phyloP scores from a whole-genome alignment of 1,140 invertebrate species.

The Trypoxylus dichotomus region DNA sequence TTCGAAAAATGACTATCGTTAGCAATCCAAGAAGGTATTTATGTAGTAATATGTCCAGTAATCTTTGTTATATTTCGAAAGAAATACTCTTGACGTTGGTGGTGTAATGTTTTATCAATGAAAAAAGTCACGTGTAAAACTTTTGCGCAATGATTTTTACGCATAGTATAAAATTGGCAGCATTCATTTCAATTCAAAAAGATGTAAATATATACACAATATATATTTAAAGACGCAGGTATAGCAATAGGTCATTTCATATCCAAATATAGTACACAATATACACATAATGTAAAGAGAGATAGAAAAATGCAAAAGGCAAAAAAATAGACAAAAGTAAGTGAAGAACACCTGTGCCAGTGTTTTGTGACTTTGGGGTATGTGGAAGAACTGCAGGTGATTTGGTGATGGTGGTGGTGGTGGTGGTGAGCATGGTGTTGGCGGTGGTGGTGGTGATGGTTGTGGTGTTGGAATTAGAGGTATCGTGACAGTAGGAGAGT shows the following conservation, averaged over 20 bases:
- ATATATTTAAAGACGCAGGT: not conserved
- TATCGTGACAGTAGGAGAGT: constrained; percentile 74
- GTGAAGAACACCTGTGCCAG: constrained; percentile 10
- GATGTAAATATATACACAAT: not conserved
- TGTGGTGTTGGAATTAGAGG: constrained; percentile 52
- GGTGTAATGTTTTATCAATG: too few relatives aligned
- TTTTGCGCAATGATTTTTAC: too few relatives aligned
- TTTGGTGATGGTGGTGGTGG: constrained; percentile 56
- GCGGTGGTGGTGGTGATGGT: constrained; percentile 52
- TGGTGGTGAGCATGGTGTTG: constrained; percentile 58
- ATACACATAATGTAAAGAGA: not conserved
- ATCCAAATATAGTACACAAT: not conserved
- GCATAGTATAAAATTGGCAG: too few relatives aligned
- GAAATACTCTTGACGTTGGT: too few relatives aligned
- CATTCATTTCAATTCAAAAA: not conserved
- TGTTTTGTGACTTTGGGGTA: constrained; percentile 8
- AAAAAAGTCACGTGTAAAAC: too few relatives aligned
- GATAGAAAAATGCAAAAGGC: not conserved
- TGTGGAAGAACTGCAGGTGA: constrained; percentile 41
- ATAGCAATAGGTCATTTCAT: not conserved
- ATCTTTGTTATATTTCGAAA: too few relatives aligned
- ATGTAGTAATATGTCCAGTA: too few relatives aligned
- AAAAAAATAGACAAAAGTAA: not conserved
- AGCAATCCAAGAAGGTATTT: too few relatives aligned
- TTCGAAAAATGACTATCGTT: too few relatives aligned